phyloP scores from a whole-genome alignment of 1,140 invertebrate species.

The Globodera rostochiensis region DNA sequence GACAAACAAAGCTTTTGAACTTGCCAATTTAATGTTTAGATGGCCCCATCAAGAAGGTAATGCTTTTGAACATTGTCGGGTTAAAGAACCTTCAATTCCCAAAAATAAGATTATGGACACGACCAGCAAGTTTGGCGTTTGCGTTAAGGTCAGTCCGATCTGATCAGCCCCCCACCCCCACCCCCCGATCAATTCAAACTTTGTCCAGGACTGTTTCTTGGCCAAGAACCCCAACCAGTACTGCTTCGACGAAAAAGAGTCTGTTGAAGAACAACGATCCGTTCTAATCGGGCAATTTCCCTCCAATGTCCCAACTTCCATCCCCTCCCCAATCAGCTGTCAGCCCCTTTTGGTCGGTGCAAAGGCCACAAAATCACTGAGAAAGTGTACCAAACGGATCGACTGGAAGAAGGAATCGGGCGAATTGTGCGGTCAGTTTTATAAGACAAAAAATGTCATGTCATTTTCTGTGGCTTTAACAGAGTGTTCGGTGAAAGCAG shows the following conservation, averaged over 20 bases:
- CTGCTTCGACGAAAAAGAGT: slow-evolving; percentile 56
- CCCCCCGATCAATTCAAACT: background rate
- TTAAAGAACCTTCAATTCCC: background rate
- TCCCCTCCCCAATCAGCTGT: slow-evolving; percentile 32
- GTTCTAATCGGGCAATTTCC: background rate
- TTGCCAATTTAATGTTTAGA: slow-evolving; percentile 2
- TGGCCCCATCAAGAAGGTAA: slow-evolving; percentile 49
- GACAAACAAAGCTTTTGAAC: slow-evolving; percentile 10
- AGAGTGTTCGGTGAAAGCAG: slow-evolving; percentile 57
- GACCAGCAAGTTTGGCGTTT: slow-evolving; percentile 49
- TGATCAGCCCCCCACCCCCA: too few species aligned
- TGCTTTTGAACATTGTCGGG: slow-evolving; percentile 19
- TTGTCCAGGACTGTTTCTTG: slow-evolving; percentile 51
- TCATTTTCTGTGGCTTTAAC: background rate
- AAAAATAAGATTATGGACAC: slow-evolving; percentile 44
- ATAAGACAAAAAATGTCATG: background rate
- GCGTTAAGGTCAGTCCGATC: slow-evolving; percentile 34
- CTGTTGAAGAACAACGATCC: background rate
- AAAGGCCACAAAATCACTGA: slow-evolving; percentile 53
- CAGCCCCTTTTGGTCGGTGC: slow-evolving; percentile 54
- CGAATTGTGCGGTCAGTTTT: slow-evolving; percentile 44
- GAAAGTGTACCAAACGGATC: slow-evolving; percentile 50
- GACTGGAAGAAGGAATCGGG: slow-evolving; percentile 61
- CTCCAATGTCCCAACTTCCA: too few species aligned
- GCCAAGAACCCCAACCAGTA: slow-evolving; percentile 53